These are phyloP conservation scores for Synergus itoensis DNA, from an alignment of 2,888 invertebrate genomes.

Conservation along the genomic window DNA sequence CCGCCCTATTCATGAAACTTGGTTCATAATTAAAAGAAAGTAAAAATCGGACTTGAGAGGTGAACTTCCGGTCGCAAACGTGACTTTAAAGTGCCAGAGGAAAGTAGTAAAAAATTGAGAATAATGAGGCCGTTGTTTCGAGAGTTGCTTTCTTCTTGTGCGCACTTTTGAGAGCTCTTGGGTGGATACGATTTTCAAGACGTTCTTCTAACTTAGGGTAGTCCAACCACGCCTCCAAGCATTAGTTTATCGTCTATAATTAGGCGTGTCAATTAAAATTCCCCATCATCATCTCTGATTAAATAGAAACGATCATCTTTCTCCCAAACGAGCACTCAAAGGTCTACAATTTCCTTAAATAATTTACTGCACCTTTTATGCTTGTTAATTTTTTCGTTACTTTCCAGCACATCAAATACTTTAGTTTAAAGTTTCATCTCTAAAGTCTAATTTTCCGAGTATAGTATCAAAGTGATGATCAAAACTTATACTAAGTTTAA, in stretches of 20 bases:
- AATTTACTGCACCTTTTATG: not conserved
- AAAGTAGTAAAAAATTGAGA: constrained; percentile 45
- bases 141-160: constrained; percentile 43
- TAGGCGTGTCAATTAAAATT: constrained; percentile 64
- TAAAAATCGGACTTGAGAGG: constrained; percentile 67
- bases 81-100: constrained; percentile 61
- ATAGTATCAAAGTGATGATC: constrained; percentile 48
- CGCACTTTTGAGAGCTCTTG: not conserved
- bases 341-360: not conserved
- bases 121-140: constrained; percentile 43
- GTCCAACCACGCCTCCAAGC: constrained; percentile 50
- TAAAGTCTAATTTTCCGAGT: constrained; percentile 22
- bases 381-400: not conserved
- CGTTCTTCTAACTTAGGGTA: constrained; percentile 47
- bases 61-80: constrained; percentile 63
- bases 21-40: constrained; percentile 68
- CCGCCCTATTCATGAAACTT: constrained; percentile 56
- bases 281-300: constrained; percentile 58
- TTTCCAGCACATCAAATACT: not conserved
- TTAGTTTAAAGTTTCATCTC: constrained; percentile 2
- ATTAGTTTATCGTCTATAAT: constrained; percentile 59
- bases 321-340: constrained; percentile 5
- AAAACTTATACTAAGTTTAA: constrained; percentile 63
- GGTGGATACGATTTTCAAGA: not conserved
- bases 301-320: constrained; percentile 50